Percentiles rank a stretch among this genome's conserved stretches.
phyloP scores from a whole-genome alignment of 2,113 vertebrate species.

The Rhynchopsitta pachyrhyncha region DNA sequence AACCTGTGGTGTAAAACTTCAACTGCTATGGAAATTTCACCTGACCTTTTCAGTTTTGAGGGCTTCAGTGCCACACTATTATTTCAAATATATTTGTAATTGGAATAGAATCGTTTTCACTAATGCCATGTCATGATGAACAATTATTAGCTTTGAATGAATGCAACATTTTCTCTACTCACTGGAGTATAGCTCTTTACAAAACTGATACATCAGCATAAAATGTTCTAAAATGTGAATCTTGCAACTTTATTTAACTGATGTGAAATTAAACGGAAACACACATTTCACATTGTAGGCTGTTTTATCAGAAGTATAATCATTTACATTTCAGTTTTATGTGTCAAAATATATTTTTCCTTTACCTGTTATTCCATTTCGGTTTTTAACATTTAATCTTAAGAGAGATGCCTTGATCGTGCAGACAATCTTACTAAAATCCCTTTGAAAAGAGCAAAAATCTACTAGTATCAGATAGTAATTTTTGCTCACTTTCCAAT shows the following conservation, averaged over 20 bases:
- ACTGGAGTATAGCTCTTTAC: background rate
- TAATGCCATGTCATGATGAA: background rate
- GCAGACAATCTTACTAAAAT: background rate
- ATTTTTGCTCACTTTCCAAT: background rate
- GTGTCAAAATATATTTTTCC: background rate
- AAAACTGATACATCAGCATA: slow-evolving; percentile 37
- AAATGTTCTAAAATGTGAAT: slow-evolving; percentile 2
- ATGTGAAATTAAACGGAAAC: slow-evolving; percentile 39
- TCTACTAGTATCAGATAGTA: background rate
- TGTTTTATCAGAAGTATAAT: background rate
- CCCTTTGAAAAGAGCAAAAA: background rate
- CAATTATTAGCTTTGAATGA: slow-evolving; percentile 27
- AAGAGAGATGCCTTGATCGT: background rate
- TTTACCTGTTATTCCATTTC: background rate
- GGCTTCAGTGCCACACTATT: background rate
- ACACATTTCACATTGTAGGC: background rate
- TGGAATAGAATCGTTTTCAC: background rate
- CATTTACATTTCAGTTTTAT: slow-evolving; percentile 23
- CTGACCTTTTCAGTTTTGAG: background rate
- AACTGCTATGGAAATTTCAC: background rate
- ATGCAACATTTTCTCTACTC: background rate
- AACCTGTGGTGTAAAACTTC: background rate
- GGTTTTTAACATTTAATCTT: background rate
- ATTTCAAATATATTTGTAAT: background rate
- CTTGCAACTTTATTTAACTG: slow-evolving; percentile 35